Conservation (phyloP, 2,113 vertebrate genomes). For the Otolemur garnettii region DNA sequence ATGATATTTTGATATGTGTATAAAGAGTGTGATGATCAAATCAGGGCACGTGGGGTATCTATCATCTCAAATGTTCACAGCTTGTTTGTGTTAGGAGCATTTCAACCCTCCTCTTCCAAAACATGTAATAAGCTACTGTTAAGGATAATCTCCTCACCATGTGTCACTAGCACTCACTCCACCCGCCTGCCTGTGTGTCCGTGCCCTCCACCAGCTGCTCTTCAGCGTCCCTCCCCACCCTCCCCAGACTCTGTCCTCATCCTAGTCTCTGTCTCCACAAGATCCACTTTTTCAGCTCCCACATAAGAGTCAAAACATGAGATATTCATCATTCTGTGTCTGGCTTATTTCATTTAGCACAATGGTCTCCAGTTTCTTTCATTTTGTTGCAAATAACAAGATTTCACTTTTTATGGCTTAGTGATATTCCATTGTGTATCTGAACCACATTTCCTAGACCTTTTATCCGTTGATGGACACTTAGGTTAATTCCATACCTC, state of each 20-base stretch:
- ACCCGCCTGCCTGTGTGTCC: background rate
- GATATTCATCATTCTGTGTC: background rate
- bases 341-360: background rate
- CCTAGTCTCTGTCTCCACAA: background rate
- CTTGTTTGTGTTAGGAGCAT: background rate
- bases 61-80: background rate
- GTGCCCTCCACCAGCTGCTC: background rate
- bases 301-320: background rate
- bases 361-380: background rate
- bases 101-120: background rate
- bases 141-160: background rate
- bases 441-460: background rate
- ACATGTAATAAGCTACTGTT: background rate
- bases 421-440: background rate
- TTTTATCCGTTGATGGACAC: background rate
- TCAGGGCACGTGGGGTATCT: background rate
- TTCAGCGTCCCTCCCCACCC: background rate
- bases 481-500: background rate
- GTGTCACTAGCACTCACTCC: background rate
- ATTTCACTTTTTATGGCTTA: background rate
- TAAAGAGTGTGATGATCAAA: background rate
- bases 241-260: background rate
- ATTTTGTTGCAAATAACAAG: background rate
- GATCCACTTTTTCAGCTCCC: background rate
- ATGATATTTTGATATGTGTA: background rate